Base-by-base conservation (phyloP, 2,888 invertebrate species). In the Hedychridium roseum region DNA sequence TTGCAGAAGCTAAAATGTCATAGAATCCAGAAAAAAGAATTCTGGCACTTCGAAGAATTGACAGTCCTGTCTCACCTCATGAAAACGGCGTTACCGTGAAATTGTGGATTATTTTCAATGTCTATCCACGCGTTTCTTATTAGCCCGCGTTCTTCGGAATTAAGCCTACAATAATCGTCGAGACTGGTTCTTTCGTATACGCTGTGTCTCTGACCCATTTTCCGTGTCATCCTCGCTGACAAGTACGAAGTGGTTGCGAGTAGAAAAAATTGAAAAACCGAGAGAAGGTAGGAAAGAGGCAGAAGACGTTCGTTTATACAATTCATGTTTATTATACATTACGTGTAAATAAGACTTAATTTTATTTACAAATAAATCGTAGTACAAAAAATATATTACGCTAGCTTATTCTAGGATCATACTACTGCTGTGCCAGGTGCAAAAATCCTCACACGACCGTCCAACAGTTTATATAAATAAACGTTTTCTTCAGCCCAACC, bases 391-490 rank as follows among this genome's bases (percentile, higher is more conserved):
- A n/a, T n/a, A n/a, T n/a, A n/a, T n/a, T n/a, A n/a, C n/a, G n/a
- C n/a, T n/a, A n/a, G n/a, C n/a, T n/a, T n/a, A n/a, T n/a, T n/a
- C n/a, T n/a, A n/a, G n/a, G n/a, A n/a, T n/a, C n/a, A n/a, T n/a
- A 45, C 42, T 12, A 44, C 40, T 16, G 40, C 37, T 17, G 80
- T 83, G 28, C 91, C 91, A 1, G 89, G 89, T 57, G 86, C 85
- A 74, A 89, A 87, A 31, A 90, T 82, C 73, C 88, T 89, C 2
- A 91, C 85, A 66, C 89, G 89, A 70, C 87, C 85, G 74, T 91
- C 90, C 74, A 85, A 85, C 48, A 90, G 82, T 80, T 90, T 90
- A 68, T 86, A 91, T 43, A 88, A 82, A 73, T 85, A 87, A 54
- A 60, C 64, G 23, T 68, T 61, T 50, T 64, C 64, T 28, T 76